These are phyloP conservation scores for Hestina assimilis DNA, from an alignment of 1,140 invertebrate species.

Conservation along the genomic window DNA sequence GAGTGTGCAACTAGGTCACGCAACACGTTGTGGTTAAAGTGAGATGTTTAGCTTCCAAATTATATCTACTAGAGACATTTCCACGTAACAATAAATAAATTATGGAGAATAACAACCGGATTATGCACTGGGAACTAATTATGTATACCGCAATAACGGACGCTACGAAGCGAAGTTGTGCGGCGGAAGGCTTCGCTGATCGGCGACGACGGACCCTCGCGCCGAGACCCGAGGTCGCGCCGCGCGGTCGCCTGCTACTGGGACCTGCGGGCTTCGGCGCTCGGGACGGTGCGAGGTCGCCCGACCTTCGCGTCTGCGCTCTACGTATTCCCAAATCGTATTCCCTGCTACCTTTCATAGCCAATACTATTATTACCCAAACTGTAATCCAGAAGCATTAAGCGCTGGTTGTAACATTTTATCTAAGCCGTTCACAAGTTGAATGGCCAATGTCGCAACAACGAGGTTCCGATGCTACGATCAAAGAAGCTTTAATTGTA, in stretches of 20 bases:
- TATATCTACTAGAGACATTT: not conserved
- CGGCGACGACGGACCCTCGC: conserved; percentile 3
- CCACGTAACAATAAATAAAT: not conserved
- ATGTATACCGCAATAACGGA: too few relatives aligned
- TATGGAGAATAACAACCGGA: not conserved
- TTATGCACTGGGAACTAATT: too few relatives aligned
- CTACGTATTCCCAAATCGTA: not conserved
- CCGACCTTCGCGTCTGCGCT: not conserved
- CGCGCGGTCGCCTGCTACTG: conserved; percentile 22
- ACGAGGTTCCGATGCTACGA: too few relatives aligned
- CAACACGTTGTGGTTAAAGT: conserved; percentile 28
- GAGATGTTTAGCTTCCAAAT: not conserved
- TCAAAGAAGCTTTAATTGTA: too few relatives aligned
- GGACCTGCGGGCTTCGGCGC: conserved; percentile 10
- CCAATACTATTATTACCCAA: too few relatives aligned
- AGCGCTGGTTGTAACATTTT: too few relatives aligned
- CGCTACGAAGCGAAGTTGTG: not conserved
- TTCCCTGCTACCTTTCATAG: not conserved
- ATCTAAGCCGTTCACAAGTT: too few relatives aligned
- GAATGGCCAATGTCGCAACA: too few relatives aligned
- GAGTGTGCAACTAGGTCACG: conserved; percentile 19
- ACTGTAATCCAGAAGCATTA: too few relatives aligned
- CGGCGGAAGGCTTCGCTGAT: not conserved
- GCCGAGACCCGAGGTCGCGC: conserved; percentile 5
- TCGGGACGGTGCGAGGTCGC: not conserved